Evolutionary conservation across 2,113 vertebrate genomes (phyloP), one percentile per base, ranked within the genome.

Genomic region (Tetrax tetrax): DNA sequence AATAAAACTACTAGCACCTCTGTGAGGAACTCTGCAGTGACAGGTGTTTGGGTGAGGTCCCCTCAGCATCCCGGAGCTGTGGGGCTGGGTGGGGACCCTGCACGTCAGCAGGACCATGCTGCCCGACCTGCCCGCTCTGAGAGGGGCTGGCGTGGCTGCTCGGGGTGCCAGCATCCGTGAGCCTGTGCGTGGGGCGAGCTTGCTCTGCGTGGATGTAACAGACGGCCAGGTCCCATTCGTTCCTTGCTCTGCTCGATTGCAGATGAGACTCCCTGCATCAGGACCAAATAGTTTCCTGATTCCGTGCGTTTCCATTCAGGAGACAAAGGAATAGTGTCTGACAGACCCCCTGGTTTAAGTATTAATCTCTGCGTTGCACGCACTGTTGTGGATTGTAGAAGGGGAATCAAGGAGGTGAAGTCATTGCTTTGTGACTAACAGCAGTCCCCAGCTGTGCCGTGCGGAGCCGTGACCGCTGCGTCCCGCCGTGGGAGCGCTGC

Each of bases 111-210:
- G n/a, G n/a, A n/a, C n/a, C n/a, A n/a, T n/a, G n/a, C n/a, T 19
- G 17, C 29, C 28, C 31, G 53, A 31, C 17, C 53, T 19, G 37
- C 27, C 38, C 2, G 1, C 18, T 21, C 51, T 8, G 54, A 17
- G 37, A 24, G n/a, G 43, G 53, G 54, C 33, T 10, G 59, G 74
- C 4, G 7, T 14, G 43, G 69, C 65, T 48, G 43, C 61, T 31
- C 0, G 3, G 5, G 1, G 10, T 38, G 47, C 63, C 72, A 23
- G 63, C 12, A 3, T 6, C 5, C 1, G 0, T 4, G 45, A 85
- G 47, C 56, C 50, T 10, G 57, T 7, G 23, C 3, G 1, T 50
- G 64, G 43, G 64, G 28, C 41, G 47, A 69, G 59, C 27, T 35
- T 33, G 33, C 63, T 54, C 81, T 5, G 27, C 31, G 45, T 22